Evolutionary conservation across 2,113 vertebrate genomes (phyloP), one percentile per base, ranked within the genome.

Genomic region (Caretta caretta): DNA sequence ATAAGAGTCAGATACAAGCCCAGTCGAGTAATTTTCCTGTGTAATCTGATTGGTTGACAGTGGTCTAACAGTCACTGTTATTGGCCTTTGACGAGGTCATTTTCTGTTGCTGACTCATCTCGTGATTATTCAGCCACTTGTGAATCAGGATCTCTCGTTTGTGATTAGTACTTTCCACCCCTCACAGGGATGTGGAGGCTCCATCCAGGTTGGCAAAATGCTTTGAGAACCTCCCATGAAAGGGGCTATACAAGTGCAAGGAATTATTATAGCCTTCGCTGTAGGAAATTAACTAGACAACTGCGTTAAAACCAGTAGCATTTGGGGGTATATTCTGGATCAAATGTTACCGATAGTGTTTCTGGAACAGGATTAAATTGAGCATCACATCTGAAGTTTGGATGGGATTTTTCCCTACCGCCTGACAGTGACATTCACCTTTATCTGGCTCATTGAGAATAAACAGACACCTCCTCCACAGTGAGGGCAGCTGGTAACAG

Each of bases 141-240:
- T 25, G 81, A 62, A 62, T 0, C 1, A 72, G 14, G 13, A 14
- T 6, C 27, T 83, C 59, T 62, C 11, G 6, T 62, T 35, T 29
- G 13, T 31, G 59, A 35, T 62, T 35, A 62, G 29, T 31, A 62
- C 29, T 35, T 62, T 62, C 59, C 59, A 62, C 50, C 50, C 14
- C 42, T 35, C 69, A 9, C 29, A 4, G 50, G 69, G 79, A 54
- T 81, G 48, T 3, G 49, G 53, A 12, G 27, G 54, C 50, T 72
- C n/a, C 50, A 1, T 3, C 38, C 1, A 0, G 1, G 17, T 25
- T 51, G 65, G 27, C 1, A 3, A 62, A 75, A 69, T 4, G 35
- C 35, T 69, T 69, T n/a, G 35, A 69, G 35, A 35, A 8, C 57
- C 83, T 76, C 53, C 1, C 10, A 48, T 72, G 49, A 19, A 38